Conservation (phyloP, 2,113 vertebrate genomes). For the Alexandromys fortis region DNA sequence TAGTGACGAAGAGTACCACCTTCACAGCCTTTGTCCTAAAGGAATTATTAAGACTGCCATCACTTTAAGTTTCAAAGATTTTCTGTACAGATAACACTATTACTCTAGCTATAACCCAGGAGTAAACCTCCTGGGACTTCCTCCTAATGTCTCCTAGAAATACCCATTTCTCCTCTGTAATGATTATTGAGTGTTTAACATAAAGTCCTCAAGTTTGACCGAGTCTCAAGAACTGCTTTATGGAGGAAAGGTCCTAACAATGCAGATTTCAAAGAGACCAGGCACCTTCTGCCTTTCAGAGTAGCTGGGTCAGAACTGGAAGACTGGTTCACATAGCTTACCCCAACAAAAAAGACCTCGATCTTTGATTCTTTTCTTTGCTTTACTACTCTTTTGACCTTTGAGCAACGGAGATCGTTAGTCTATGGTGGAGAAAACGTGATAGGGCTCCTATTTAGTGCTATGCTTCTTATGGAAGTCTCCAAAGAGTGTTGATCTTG, state of each 20-base stretch:
- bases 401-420: not conserved
- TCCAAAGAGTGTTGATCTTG: not conserved
- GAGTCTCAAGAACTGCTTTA: not conserved
- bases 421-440: not conserved
- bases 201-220: not conserved
- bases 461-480: not conserved
- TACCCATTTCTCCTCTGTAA: not conserved
- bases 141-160: constrained; percentile 65
- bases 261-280: constrained; percentile 29
- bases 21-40: constrained; percentile 15
- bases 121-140: constrained; percentile 35
- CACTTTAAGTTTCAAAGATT: constrained; percentile 10
- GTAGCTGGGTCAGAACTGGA: not conserved
- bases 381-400: constrained; percentile 37
- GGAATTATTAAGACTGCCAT: not conserved
- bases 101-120: not conserved
- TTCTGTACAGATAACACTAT: not conserved
- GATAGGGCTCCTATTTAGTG: not conserved
- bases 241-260: constrained; percentile 10
- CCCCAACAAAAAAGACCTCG: not conserved
- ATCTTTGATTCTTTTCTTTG: not conserved
- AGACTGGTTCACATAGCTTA: not conserved
- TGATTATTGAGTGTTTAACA: not conserved
- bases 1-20: not conserved
- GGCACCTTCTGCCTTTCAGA: not conserved